phyloP scores from a whole-genome alignment of 2,888 invertebrate genomes.

The Chrysodeixis includens region DNA sequence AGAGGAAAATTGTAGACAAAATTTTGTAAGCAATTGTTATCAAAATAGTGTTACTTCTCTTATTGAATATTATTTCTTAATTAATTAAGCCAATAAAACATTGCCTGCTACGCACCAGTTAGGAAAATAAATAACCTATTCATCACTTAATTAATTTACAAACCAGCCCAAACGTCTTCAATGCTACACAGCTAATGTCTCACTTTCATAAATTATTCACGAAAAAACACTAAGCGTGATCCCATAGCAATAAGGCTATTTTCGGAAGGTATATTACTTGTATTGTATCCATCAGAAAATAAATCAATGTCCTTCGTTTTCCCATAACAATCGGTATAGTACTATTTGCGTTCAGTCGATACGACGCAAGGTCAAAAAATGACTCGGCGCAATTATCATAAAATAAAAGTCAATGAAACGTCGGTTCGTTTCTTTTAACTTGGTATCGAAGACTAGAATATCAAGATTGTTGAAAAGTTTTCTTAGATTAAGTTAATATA shows the following conservation, averaged over 20 bases:
- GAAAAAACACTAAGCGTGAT: constrained; percentile 29
- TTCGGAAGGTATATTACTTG: constrained; percentile 34
- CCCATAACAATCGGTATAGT: constrained; percentile 61
- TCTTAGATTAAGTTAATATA: background rate
- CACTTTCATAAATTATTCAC: constrained; percentile 46
- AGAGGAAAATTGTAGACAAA: background rate
- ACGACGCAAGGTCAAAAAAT: constrained; percentile 59
- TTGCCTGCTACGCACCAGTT: constrained; percentile 2
- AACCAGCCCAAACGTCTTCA: background rate
- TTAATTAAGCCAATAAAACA: constrained; percentile 1
- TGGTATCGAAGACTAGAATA: background rate
- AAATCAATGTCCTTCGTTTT: constrained; percentile 58
- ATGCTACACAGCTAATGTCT: constrained; percentile 25
- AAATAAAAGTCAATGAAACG: constrained; percentile 38
- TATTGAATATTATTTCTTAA: background rate
- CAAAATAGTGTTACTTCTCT: background rate
- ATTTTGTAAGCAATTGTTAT: background rate
- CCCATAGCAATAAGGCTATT: constrained; percentile 37
- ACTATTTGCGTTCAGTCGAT: constrained; percentile 64
- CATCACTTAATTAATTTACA: background rate
- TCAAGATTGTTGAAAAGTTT: background rate
- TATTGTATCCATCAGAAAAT: constrained; percentile 41
- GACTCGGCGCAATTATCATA: constrained; percentile 55
- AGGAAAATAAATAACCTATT: background rate
- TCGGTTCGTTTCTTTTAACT: constrained; percentile 17